phyloP scores from a whole-genome alignment of 2,797 vertebrate species.

The Babyrousa celebensis region DNA sequence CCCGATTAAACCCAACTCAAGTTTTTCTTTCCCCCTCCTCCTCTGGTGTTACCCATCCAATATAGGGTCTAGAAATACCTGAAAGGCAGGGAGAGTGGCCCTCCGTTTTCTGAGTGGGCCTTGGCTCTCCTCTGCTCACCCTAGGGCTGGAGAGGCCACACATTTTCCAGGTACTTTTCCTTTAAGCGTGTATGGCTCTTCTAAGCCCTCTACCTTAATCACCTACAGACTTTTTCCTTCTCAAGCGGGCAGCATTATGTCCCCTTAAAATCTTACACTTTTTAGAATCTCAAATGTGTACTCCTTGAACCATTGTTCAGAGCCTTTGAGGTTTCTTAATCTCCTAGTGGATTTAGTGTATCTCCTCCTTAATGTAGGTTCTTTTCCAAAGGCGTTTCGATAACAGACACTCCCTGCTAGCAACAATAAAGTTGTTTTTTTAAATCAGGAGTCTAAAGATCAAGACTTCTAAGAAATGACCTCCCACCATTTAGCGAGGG shows the following conservation, averaged over 20 bases:
- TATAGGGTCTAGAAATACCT: constrained; percentile 57
- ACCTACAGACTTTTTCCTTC: background rate
- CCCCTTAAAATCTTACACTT: background rate
- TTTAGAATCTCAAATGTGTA: background rate
- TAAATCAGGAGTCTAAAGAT: background rate
- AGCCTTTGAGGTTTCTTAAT: constrained; percentile 45
- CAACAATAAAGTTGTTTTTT: background rate
- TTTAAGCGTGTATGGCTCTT: background rate
- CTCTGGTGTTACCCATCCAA: background rate
- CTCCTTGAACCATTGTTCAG: constrained; percentile 19
- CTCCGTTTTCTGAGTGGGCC: background rate
- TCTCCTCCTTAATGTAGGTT: background rate
- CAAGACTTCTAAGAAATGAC: background rate
- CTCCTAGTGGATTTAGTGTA: background rate
- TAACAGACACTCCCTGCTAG: background rate
- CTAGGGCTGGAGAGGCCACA: background rate
- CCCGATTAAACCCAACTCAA: constrained; percentile 44
- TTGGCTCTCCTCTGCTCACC: constrained; percentile 2
- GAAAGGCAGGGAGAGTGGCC: background rate
- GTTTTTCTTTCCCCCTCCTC: background rate
- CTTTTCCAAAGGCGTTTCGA: constrained; percentile 40
- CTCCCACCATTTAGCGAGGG: background rate
- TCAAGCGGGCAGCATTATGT: background rate
- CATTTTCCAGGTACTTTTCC: background rate
- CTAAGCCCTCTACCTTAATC: background rate